phyloP scores from a whole-genome alignment of 2,797 vertebrate species.

The Acridotheres tristis region DNA sequence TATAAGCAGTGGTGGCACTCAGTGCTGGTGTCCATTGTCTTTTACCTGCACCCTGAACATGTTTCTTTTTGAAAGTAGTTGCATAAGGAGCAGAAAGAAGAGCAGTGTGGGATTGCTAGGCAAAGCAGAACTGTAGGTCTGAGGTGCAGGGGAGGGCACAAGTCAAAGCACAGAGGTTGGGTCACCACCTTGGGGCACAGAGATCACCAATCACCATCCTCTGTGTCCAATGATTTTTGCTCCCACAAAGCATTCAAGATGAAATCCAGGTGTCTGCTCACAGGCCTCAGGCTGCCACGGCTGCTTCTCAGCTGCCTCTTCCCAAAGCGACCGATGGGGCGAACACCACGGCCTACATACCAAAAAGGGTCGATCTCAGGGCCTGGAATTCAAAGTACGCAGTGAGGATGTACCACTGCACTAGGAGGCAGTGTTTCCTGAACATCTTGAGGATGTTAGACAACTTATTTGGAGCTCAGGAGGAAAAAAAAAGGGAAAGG shows the following conservation, averaged over 20 bases:
- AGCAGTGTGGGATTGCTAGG: background rate
- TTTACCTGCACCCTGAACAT: background rate
- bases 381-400: constrained; percentile 75
- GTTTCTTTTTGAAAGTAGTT: background rate
- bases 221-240: constrained; percentile 65
- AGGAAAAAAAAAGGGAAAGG: background rate
- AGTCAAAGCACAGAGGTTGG: background rate
- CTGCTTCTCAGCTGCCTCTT: constrained; percentile 81
- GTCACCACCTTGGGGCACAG: background rate
- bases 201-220: constrained; percentile 76
- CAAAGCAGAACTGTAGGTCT: background rate
- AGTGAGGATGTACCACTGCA: background rate
- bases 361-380: constrained; percentile 91
- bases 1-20: background rate
- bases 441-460: background rate
- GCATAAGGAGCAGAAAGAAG: background rate
- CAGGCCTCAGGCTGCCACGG: constrained; percentile 56
- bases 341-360: constrained; percentile 89
- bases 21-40: background rate
- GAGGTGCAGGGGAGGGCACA: background rate
- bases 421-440: background rate
- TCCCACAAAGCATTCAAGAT: constrained; percentile 79
- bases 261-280: constrained; percentile 76
- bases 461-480: background rate
- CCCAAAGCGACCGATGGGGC: constrained; percentile 90